Percentiles rank a stretch among this genome's conserved stretches.
phyloP scores from a whole-genome alignment of 2,113 vertebrate genomes.

The Amphiprion ocellaris region DNA sequence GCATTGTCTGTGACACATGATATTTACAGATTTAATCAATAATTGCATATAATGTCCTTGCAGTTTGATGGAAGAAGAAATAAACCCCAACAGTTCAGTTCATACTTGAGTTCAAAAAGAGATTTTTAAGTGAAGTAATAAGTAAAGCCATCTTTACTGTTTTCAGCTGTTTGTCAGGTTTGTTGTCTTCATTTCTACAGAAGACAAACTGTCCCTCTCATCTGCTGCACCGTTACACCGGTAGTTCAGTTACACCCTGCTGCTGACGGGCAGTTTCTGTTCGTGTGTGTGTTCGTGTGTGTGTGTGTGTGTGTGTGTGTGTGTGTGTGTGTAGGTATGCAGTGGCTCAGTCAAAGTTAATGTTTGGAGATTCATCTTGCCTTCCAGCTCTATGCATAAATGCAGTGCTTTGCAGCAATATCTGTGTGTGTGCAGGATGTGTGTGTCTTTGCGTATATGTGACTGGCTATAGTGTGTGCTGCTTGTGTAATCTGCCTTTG shows the following conservation, averaged over 20 bases:
- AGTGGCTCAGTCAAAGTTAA: neutral
- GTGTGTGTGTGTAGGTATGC: slow-evolving; percentile 11
- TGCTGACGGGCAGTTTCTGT: slow-evolving; percentile 55
- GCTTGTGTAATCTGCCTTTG: slow-evolving; percentile 32
- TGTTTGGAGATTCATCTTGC: slow-evolving; percentile 2
- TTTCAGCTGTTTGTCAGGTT: neutral
- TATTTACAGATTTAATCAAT: no score
- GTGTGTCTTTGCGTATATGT: neutral
- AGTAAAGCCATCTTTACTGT: neutral
- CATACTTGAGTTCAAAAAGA: no score
- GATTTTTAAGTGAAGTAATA: no score
- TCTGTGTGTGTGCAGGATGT: neutral
- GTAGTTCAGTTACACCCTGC: slow-evolving; percentile 42
- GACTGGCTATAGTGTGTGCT: neutral
- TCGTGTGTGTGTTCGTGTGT: neutral
- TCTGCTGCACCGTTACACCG: slow-evolving; percentile 21
- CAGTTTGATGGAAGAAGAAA: no score
- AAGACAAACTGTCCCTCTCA: slow-evolving; percentile 20
- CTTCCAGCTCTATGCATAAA: slow-evolving; percentile 21
- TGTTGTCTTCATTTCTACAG: neutral
- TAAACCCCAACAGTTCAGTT: no score
- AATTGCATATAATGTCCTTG: no score
- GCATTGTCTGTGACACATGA: no score
- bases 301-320: neutral
- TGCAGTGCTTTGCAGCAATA: slow-evolving; percentile 45